Conservation (phyloP, 2,888 invertebrate genomes). For the Lomographa bimaculata region DNA sequence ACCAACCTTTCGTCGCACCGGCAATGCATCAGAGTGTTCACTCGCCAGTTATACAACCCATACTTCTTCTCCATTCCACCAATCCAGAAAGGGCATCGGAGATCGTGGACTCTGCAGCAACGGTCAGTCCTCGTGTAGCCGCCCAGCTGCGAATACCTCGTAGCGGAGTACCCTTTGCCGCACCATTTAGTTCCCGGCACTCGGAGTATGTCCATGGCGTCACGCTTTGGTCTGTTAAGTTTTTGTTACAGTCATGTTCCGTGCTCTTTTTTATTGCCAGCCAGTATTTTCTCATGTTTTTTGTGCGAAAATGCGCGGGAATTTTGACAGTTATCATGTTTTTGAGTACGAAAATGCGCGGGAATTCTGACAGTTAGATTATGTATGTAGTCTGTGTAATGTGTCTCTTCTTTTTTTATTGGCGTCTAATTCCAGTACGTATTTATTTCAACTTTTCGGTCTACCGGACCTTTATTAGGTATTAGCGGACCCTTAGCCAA, state of each 20-base stretch:
- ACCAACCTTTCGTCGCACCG: slow-evolving; percentile 94
- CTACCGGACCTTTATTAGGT: too few species aligned
- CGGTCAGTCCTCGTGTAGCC: slow-evolving; percentile 92
- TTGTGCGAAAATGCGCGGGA: slow-evolving; percentile 3
- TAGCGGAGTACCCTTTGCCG: slow-evolving; percentile 93
- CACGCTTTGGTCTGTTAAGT: slow-evolving; percentile 68
- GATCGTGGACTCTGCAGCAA: slow-evolving; percentile 95
- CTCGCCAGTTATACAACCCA: slow-evolving; percentile 94
- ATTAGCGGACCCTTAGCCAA: too few species aligned
- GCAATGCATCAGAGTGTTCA: slow-evolving; percentile 96
- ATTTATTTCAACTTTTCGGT: too few species aligned
- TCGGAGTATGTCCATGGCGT: slow-evolving; percentile 86
- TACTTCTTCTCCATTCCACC: slow-evolving; percentile 92
- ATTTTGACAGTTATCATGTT: too few species aligned
- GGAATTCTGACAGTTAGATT: too few species aligned
- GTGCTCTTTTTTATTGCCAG: slow-evolving; percentile 22
- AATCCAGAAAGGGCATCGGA: slow-evolving; percentile 93
- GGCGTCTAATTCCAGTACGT: too few species aligned
- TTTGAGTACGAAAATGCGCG: too few species aligned
- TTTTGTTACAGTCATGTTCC: slow-evolving; percentile 26
- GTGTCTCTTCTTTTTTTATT: too few species aligned
- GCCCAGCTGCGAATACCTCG: slow-evolving; percentile 92
- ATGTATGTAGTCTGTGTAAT: too few species aligned
- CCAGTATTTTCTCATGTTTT: slow-evolving; percentile 24
- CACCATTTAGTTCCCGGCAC: slow-evolving; percentile 98